Evolutionary conservation across 2,888 invertebrate genomes (phyloP), one percentile per base, ranked within the genome.

Genomic region (Eumerus sabulonum): DNA sequence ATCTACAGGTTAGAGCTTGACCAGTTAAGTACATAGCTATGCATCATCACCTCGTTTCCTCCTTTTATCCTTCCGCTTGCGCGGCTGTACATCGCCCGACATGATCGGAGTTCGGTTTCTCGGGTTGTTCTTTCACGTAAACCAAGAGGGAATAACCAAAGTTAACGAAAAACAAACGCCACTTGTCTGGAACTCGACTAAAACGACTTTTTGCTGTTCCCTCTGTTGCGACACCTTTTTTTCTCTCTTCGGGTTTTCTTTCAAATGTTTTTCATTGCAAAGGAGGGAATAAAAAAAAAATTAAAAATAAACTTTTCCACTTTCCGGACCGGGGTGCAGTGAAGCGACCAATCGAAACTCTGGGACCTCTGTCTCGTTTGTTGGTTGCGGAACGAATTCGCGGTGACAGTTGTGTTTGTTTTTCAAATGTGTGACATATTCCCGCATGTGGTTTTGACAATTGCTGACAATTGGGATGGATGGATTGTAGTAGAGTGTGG

Each of bases 81-180:
- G 93, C 86, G 95, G 94, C 89, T 95, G 95, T 85, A 94, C 94
- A 90, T 96, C 95, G 85, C 95, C 95, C 88, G 95, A 95, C 96
- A 96, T 95, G 89, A 89, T 92, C 59, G 19, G 27, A n/a, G n/a
- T n/a, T n/a, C n/a, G n/a, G n/a, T n/a, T n/a, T n/a, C n/a, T n/a
- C n/a, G n/a, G n/a, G n/a, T n/a, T n/a, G n/a, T n/a, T 27, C 7
- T 4, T 27, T 27, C 7, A 27, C 2, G 7, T 27, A 27, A 27
- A 27, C 2, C 27, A 27, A 27, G 7, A 27, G 7, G 3, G 2
- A 27, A 27, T 4, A 27, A 27, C 7, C 7, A 27, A 27, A 27
- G 2, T 4, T 4, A 27, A 27, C 27, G 3, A 27, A 27, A 27
- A 27, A 60, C 48, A 13, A 38, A 56, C 45, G 42, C 71, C 48